Evolutionary conservation across 2,113 vertebrate genomes (phyloP).

Genomic region (Gymnogyps californianus): DNA sequence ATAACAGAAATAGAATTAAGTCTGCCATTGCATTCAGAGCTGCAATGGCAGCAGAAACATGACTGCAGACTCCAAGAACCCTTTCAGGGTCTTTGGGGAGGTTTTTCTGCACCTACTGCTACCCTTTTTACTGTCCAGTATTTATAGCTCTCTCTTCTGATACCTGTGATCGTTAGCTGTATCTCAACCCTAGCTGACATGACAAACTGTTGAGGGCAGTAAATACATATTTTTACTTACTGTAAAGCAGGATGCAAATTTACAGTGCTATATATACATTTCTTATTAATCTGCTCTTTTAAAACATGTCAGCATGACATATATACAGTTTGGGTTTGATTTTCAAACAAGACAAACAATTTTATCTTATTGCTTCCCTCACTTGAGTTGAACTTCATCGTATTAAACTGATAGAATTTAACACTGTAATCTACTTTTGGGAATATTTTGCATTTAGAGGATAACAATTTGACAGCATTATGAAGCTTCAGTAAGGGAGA

Average conservation of each 20-base stretch:
- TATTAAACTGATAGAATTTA: constrained; percentile 1
- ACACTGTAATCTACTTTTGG: not conserved
- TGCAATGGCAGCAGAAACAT: not conserved
- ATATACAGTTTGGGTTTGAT: not conserved
- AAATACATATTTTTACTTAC: not conserved
- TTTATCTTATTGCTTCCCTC: not conserved
- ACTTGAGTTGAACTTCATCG: not conserved
- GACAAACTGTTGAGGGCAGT: not conserved
- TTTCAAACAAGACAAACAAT: not conserved
- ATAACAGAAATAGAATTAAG: not conserved
- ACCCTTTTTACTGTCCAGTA: not conserved
- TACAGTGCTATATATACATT: not conserved
- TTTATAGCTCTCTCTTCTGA: not conserved
- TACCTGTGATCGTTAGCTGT: not conserved
- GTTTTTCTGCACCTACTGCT: not conserved
- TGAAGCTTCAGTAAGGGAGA: not conserved
- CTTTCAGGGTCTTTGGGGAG: not conserved
- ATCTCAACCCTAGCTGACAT: not conserved
- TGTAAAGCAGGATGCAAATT: not conserved
- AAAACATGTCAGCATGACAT: not conserved
- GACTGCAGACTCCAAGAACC: not conserved
- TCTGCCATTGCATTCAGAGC: not conserved
- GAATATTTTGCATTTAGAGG: not conserved
- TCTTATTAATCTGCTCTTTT: not conserved
- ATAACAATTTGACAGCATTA: not conserved